Percentiles rank a stretch among this genome's conserved stretches.
phyloP scores from a whole-genome alignment of 2,888 invertebrate species.

The Baccha elongata region DNA sequence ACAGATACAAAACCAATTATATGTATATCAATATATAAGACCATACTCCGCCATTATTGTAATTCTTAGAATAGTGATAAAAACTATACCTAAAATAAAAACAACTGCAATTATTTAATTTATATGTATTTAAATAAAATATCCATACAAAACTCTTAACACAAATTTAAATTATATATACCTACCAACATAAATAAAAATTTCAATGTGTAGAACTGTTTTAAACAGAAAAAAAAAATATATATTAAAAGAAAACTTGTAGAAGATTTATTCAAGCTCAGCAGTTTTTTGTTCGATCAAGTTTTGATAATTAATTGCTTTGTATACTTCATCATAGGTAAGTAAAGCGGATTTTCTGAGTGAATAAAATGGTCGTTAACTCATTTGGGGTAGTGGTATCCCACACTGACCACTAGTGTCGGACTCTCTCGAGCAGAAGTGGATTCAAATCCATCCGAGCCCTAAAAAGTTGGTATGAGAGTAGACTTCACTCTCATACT shows the following conservation, averaged over 20 bases:
- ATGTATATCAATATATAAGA: slow-evolving; percentile 16
- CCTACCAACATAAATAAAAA: slow-evolving; percentile 22
- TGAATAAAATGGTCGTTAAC: too few species aligned
- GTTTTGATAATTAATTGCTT: too few species aligned
- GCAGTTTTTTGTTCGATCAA: too few species aligned
- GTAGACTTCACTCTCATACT: too few species aligned
- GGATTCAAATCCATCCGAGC: too few species aligned
- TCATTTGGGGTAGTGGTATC: too few species aligned
- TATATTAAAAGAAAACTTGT: slow-evolving; percentile 26
- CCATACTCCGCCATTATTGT: slow-evolving; percentile 59
- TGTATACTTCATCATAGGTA: too few species aligned
- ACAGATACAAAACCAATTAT: slow-evolving; percentile 19
- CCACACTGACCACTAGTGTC: too few species aligned
- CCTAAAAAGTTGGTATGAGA: too few species aligned
- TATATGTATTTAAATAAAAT: slow-evolving; percentile 31
- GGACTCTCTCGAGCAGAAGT: too few species aligned
- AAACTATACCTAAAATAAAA: slow-evolving; percentile 10
- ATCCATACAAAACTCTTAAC: slow-evolving; percentile 41
- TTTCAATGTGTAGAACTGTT: slow-evolving; percentile 43
- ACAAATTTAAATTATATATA: slow-evolving; percentile 48
- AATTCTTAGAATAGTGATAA: slow-evolving; percentile 52
- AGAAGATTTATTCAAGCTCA: slow-evolving; percentile 27
- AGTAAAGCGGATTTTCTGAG: too few species aligned
- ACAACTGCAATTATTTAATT: slow-evolving; percentile 43
- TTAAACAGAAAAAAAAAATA: slow-evolving; percentile 38